These are phyloP conservation scores for Cyclophora albipunctata DNA, from an alignment of 2,888 invertebrate genomes.

Conservation along the genomic window DNA sequence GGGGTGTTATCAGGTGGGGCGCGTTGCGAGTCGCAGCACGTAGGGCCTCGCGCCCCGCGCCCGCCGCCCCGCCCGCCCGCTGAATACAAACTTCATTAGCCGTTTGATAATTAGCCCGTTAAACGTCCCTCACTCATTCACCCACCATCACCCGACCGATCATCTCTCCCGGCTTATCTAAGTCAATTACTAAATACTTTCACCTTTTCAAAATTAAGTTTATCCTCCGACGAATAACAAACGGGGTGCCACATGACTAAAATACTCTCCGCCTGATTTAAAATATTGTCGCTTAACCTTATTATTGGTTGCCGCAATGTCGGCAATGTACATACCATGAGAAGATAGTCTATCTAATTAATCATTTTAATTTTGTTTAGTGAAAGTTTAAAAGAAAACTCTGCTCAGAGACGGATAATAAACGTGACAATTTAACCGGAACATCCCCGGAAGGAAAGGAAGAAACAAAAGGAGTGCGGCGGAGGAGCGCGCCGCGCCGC, in stretches of 20 bases:
- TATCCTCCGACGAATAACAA: too few species aligned
- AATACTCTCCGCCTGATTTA: too few species aligned
- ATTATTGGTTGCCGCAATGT: too few species aligned
- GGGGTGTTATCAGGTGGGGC: slow-evolving; percentile 72
- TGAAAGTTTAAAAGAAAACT: slow-evolving; percentile 22
- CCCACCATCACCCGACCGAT: slow-evolving; percentile 45
- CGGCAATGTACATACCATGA: too few species aligned
- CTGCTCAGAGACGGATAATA: slow-evolving; percentile 43
- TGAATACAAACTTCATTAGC: slow-evolving; percentile 77
- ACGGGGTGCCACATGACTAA: too few species aligned
- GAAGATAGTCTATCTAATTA: background rate
- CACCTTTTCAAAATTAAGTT: background rate
- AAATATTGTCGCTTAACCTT: too few species aligned
- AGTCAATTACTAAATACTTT: slow-evolving; percentile 16
- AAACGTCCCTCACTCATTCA: slow-evolving; percentile 67
- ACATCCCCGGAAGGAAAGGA: slow-evolving; percentile 50
- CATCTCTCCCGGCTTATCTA: slow-evolving; percentile 26
- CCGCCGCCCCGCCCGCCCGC: slow-evolving; percentile 55
- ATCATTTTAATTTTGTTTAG: slow-evolving; percentile 25
- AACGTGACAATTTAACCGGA: slow-evolving; percentile 62
- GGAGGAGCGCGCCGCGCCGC: slow-evolving; percentile 12
- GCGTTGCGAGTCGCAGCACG: slow-evolving; percentile 68
- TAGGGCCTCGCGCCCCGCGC: slow-evolving; percentile 52
- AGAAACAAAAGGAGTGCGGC: slow-evolving; percentile 51
- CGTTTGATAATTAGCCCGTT: slow-evolving; percentile 76